Base-by-base conservation (phyloP, 2,888 invertebrate genomes). In the Cremastobaeus sp. region DNA sequence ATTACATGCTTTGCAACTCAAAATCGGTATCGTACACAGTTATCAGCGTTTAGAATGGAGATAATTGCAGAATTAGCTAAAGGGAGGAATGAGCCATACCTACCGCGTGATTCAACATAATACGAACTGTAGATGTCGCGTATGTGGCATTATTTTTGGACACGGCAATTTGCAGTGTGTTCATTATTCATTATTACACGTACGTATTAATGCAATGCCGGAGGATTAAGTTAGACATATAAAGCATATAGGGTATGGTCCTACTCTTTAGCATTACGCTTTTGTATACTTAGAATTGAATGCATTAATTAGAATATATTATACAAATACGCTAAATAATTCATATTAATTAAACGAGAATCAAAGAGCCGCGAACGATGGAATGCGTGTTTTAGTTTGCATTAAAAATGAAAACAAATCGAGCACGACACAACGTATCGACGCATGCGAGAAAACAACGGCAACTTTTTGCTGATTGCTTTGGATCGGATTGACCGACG, bases 141-240 rank as follows among this genome's bases (percentile, higher is more conserved):
- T 39, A 52, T 59, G 45, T 59, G 35, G 45, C 68, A 57, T 57
- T 68, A 68, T 52, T 59, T 68, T 59, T 68, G 41, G 50, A 14
- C 50, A 35, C 57, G 20, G 25, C 48, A 57, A 50, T 57, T 57
- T 57, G 54, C 41, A 57, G 28, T 59, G 50, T 57, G 59, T 68
- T 68, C 57, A 68, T 68, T 57, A 68, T 68, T 68, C 57, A 68
- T 68, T 68, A 57, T 68, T 57, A 57, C 43, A 39, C 32, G 28
- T 50, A 41, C 43, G 66, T 57, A 68, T 57, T 57, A 66, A 48
- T 34, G 35, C 66, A 47, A 48, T 41, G 48, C 66, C 48, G 9
- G 21, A 66, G 57, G 66, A 55, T 66, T 66, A 66, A 41, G 47
- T 37, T 57, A 39, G 55, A 55, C 55, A 66, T 48, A 66, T 66